Percentiles rank a stretch among this genome's conserved stretches.
Conservation (phyloP, 2,113 vertebrate genomes). For the Cavia aperea region DNA sequence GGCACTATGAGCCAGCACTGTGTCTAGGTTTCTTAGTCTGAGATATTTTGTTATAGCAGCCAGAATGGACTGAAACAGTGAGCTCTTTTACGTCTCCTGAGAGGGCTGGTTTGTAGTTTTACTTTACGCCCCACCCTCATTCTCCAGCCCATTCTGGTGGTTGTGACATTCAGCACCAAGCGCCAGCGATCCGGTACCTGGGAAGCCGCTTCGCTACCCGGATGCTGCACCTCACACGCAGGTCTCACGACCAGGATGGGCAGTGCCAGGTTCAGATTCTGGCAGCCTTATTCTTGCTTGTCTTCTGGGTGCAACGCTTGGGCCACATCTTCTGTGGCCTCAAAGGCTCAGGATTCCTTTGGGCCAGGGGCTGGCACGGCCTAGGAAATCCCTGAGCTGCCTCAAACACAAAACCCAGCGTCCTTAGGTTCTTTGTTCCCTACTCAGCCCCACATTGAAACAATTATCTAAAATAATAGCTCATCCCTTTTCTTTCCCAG, state of each 20-base stretch:
- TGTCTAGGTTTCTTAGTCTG: neutral
- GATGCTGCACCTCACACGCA: neutral
- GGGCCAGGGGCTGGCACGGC: neutral
- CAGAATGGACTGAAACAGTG: neutral
- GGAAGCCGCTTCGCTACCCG: rapidly evolving
- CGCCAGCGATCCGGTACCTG: neutral
- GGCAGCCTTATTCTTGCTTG: neutral
- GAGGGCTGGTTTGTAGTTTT: neutral
- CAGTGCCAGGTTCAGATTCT: neutral
- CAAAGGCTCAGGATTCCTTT: neutral
- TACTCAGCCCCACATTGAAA: neutral
- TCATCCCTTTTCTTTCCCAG: neutral
- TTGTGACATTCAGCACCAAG: neutral
- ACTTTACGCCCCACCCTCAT: neutral
- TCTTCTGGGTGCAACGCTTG: neutral
- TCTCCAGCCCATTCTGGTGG: neutral
- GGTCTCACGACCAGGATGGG: neutral
- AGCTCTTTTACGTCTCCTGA: neutral
- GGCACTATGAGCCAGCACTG: neutral
- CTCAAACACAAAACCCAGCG: neutral
- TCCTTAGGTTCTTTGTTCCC: neutral
- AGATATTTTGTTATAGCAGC: neutral
- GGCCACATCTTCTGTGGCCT: neutral
- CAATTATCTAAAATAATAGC: slow-evolving; percentile 25
- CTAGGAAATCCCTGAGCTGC: neutral